A percentile compares a stretch with the other conserved stretches of the same genome.
Conservation (phyloP, 2,888 invertebrate species). For the Yponomeuta malinellus region DNA sequence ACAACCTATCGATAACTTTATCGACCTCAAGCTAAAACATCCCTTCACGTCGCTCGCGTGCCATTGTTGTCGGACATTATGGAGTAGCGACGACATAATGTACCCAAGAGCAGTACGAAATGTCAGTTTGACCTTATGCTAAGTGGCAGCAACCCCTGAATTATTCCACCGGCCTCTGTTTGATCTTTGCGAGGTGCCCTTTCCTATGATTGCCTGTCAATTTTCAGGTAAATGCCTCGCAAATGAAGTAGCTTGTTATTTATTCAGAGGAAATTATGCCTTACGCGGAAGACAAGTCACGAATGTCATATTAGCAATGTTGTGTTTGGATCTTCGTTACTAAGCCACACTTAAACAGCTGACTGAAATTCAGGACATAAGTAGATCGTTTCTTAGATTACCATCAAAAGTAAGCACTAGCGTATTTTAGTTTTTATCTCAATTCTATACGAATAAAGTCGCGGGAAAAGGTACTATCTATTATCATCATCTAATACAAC, state of each 20-base stretch:
- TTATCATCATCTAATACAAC: no score
- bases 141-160: conserved; percentile 52
- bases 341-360: no score
- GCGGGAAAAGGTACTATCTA: no score
- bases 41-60: conserved; percentile 50
- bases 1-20: neutral
- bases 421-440: no score
- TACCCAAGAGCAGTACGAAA: conserved; percentile 43
- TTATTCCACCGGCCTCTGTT: conserved; percentile 50
- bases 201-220: conserved; percentile 58
- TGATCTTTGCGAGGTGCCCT: conserved; percentile 64
- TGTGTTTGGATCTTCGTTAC: no score
- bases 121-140: conserved; percentile 74
- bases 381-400: no score
- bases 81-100: conserved; percentile 49
- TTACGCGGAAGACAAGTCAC: neutral
- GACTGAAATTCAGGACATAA: no score
- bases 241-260: neutral
- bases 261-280: neutral
- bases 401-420: no score
- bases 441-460: no score
- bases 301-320: neutral
- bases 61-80: conserved; percentile 40
- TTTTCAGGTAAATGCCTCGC: conserved; percentile 27
- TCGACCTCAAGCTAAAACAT: conserved; percentile 21